Evolutionary conservation across 2,797 vertebrate species (phyloP).

Genomic region (Silurus aristotelis): DNA sequence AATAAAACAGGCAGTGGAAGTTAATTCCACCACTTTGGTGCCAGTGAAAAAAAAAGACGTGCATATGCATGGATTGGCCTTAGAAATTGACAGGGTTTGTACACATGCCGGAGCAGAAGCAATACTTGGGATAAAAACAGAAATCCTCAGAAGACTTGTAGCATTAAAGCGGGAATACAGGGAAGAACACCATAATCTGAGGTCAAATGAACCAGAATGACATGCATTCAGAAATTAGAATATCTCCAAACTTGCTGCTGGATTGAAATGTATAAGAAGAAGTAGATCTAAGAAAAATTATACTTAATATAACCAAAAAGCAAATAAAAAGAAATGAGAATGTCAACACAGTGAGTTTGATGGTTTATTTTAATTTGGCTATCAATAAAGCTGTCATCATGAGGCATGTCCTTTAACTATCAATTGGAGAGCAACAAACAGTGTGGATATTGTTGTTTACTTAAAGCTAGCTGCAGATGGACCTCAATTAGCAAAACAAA

Average conservation of each 20-base stretch:
- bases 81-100: not conserved
- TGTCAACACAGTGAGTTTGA: not conserved
- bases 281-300: not conserved
- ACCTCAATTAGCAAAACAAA: constrained; percentile 22
- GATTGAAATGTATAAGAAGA: not conserved
- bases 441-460: not conserved
- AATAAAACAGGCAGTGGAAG: not conserved
- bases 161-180: no score
- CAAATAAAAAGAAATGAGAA: not conserved
- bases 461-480: not conserved
- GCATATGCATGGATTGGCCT: not conserved
- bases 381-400: not conserved
- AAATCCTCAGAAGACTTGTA: not conserved
- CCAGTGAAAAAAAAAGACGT: not conserved
- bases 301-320: not conserved
- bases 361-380: not conserved
- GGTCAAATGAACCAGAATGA: not conserved
- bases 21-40: not conserved
- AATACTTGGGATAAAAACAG: not conserved
- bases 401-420: not conserved
- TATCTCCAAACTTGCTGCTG: not conserved
- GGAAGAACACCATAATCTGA: not conserved
- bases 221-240: not conserved
- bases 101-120: not conserved
- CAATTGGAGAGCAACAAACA: not conserved